Evolutionary conservation across 1,140 invertebrate genomes (phyloP), one percentile per base, ranked within the genome.

Genomic region (Drosophila ficusphila): DNA sequence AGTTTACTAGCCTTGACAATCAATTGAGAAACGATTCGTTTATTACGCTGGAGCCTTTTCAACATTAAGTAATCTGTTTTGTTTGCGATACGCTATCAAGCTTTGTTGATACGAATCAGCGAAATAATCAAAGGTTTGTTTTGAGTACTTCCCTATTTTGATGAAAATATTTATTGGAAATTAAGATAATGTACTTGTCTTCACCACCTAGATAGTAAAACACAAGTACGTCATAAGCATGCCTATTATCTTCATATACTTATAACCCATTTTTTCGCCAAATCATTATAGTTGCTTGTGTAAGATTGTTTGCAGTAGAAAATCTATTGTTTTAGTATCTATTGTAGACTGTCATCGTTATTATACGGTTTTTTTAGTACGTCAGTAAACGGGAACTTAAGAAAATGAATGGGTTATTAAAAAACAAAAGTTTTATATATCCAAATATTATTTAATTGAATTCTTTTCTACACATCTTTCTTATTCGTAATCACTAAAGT

Each of bases 401-500:
- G n/a, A n/a, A n/a, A n/a, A n/a, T n/a, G n/a, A n/a, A n/a, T n/a
- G n/a, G n/a, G n/a, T n/a, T n/a, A 29, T 29, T 2, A 2, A 29
- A 29, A 9, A 8, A 29, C 7, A 29, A 29, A 2, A 2, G 2
- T 7, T 29, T 9, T 7, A 9, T 14, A 5, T 1, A 41, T 0
- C 1, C 18, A 9, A 42, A 4, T 42, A 25, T 4, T 1, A 5
- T 1, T 14, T 9, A 18, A 39, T 25, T 11, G 8, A 25, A 4
- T 7, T 14, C 2, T n/a, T 19, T 36, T n/a, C n/a, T n/a, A n/a
- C n/a, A n/a, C n/a, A n/a, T n/a, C n/a, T n/a, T n/a, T n/a, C n/a
- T 16, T 51, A 52, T 3, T 46, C 3, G 5, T 48, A 78, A 33
- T 78, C 74, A 3, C 8, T 31, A 16, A 77, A 67, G 12, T 60